These are phyloP conservation scores for Sapayoa aenigma DNA, from an alignment of 2,113 vertebrate species.

Conservation along the genomic window DNA sequence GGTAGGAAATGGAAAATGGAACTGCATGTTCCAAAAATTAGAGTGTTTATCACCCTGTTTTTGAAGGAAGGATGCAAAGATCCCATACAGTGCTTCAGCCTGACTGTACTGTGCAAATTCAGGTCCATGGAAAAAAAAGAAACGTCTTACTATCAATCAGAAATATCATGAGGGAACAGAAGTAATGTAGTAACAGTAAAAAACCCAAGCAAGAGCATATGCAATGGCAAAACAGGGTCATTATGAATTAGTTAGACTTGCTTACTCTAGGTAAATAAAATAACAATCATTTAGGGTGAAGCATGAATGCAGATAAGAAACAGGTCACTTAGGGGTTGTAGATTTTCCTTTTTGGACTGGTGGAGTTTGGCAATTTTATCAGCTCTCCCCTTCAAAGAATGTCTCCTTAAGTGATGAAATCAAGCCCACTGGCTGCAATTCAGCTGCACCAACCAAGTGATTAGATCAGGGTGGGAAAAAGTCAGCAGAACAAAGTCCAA, in stretches of 20 bases:
- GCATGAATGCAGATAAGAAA: background rate
- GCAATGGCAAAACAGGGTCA: background rate
- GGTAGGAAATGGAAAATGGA: background rate
- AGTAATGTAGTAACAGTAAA: background rate
- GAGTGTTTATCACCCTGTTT: background rate
- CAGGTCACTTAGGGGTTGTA: background rate
- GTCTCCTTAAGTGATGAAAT: background rate
- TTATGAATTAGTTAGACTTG: background rate
- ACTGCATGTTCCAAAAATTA: background rate
- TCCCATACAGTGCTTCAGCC: background rate
- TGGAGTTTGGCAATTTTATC: background rate
- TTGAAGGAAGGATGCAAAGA: background rate
- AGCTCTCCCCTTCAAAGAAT: background rate
- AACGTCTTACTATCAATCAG: background rate
- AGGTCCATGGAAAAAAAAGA: background rate
- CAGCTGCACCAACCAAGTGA: background rate
- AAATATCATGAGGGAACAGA: background rate
- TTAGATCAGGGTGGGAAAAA: background rate
- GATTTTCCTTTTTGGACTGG: background rate
- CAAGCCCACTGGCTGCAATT: background rate
- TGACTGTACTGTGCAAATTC: background rate
- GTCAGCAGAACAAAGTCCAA: rapidly evolving
- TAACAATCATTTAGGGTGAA: background rate
- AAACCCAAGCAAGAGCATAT: background rate
- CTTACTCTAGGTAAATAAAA: background rate